These are phyloP conservation scores for Siderastrea radians DNA, from an alignment of 92 coral and sea anemone genomes.

Conservation along the genomic window DNA sequence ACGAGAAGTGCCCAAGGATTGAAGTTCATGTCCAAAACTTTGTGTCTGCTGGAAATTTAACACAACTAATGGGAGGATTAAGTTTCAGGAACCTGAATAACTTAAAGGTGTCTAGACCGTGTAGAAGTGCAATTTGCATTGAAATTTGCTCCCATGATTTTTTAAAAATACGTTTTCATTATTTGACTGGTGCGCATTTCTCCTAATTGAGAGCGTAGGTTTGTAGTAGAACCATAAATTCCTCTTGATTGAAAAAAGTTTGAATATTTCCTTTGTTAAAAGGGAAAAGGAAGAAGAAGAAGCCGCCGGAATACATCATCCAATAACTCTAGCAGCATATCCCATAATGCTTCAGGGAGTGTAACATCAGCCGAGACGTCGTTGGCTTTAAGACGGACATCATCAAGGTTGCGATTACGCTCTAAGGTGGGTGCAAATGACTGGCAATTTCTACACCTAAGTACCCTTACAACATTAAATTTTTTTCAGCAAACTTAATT, in stretches of 20 bases:
- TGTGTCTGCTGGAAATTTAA: no score
- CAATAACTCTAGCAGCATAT: constrained; percentile 40
- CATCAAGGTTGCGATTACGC: constrained; percentile 77
- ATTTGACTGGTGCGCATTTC: no score
- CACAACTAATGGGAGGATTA: no score
- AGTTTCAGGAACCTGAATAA: no score
- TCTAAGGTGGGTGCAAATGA: constrained; percentile 45
- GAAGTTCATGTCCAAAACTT: no score
- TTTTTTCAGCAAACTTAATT: no score
- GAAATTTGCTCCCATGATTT: no score
- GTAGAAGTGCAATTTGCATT: no score
- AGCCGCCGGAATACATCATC: constrained; percentile 80
- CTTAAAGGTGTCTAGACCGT: no score
- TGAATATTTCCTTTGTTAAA: neutral
- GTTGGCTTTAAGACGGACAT: constrained; percentile 66
- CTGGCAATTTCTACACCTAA: neutral
- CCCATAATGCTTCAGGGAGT: constrained; percentile 58
- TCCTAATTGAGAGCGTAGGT: neutral
- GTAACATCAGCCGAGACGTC: constrained; percentile 57
- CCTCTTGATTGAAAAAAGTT: neutral
- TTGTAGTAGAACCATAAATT: neutral
- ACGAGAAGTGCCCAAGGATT: no score
- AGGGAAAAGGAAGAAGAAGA: constrained; percentile 79
- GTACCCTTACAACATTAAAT: neutral
- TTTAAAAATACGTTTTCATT: no score